Evolutionary conservation across 2,797 vertebrate genomes (phyloP), one percentile per base, ranked within the genome.

Genomic region (Pipistrellus nathusii): DNA sequence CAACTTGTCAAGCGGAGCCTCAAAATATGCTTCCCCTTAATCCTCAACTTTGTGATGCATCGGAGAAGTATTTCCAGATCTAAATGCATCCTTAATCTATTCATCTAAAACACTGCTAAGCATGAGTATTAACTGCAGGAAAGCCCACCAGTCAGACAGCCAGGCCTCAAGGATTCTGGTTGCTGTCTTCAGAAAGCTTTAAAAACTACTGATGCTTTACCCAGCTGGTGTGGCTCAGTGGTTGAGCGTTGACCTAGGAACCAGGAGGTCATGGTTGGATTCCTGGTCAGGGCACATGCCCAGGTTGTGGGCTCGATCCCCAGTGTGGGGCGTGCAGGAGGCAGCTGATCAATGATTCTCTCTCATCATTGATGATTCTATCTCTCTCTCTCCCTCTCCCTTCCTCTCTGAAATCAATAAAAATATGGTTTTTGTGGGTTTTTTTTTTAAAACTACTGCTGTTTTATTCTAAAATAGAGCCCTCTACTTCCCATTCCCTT

Each of bases 101-200:
- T 32, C 80, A 75, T 85, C 53, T n/a, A 46, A 91, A 87, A 57
- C 25, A 53, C 10, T 25, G 23, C 23, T 46, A 53, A 73, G 38
- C 44, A 32, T 18, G 23, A 15, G 18, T 41, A 51, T 32, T n/a
- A 73, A 72, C 20, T 15, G 9, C n/a, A 68, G 71, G 44, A 85
- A 86, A 57, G 27, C 8, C 18, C 72, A 32, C 18, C 17, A 12
- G 3, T 44, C 72, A 78, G 64, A 32, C 12, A 44, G 38, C 1
- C 20, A 55, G 20, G 46, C 48, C 73, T 38, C 30, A 35, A 46
- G 32, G 44, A 73, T 27, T 41, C 13, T 6, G 41, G 46, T 1
- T 59, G 44, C 51, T 83, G 25, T 86, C 86, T 46, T 66, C 75
- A 81, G 51, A 82, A 93, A 94, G 46, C 20, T 80, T 90, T 78